A percentile compares a stretch with the other conserved stretches of the same genome.
phyloP scores from a whole-genome alignment of 2,113 vertebrate species.

The Larimichthys polyactis region DNA sequence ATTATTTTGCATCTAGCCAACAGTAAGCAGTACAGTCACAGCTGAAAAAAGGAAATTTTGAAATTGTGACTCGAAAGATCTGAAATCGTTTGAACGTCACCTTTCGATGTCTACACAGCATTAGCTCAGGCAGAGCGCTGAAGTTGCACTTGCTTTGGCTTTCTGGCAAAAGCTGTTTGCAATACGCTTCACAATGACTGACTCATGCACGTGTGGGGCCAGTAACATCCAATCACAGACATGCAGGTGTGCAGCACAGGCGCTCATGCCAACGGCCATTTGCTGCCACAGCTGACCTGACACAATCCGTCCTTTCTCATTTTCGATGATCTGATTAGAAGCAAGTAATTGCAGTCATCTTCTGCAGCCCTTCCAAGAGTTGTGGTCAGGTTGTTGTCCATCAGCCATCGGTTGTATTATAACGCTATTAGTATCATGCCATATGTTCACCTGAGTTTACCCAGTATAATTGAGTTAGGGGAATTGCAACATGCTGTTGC shows the following conservation, averaged over 20 bases:
- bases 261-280: not conserved
- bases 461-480: no score
- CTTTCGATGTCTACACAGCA: not conserved
- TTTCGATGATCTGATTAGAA: no score
- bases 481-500: no score
- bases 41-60: not conserved
- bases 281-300: no score
- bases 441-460: no score
- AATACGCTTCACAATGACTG: not conserved
- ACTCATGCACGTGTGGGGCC: not conserved
- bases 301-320: no score
- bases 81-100: not conserved
- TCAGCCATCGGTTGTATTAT: no score
- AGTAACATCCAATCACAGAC: not conserved
- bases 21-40: no score
- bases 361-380: no score
- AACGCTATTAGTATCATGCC: no score
- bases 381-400: no score
- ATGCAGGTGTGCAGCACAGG: not conserved
- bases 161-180: not conserved
- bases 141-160: not conserved
- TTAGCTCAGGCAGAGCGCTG: not conserved
- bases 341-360: no score
- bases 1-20: not conserved
- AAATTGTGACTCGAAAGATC: not conserved